Conservation (phyloP, 2,888 invertebrate species). For the Embidobia sp. region DNA sequence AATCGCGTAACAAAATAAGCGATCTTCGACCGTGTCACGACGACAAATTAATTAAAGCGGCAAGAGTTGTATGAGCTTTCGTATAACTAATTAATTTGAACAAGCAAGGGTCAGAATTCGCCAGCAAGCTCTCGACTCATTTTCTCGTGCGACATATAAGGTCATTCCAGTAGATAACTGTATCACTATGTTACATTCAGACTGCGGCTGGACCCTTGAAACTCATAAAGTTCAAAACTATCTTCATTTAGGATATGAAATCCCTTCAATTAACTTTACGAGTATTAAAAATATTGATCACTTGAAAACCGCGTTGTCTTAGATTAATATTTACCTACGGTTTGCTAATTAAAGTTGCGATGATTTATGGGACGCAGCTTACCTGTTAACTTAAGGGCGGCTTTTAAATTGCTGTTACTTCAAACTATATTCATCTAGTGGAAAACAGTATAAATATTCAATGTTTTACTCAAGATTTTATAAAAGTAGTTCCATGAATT, state of each 20-base stretch:
- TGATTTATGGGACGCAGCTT: no score
- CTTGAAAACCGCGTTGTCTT: constrained; percentile 1
- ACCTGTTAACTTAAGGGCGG: no score
- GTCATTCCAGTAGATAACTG: constrained; percentile 53
- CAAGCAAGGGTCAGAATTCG: constrained; percentile 56
- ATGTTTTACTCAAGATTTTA: no score
- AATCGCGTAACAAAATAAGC: constrained; percentile 21
- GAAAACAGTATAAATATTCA: no score
- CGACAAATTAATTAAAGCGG: constrained; percentile 49
- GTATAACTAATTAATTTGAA: constrained; percentile 54
- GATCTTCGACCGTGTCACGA: constrained; percentile 17
- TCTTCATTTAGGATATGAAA: constrained; percentile 31
- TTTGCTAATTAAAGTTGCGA: constrained; percentile 9
- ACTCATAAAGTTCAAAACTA: constrained; percentile 47
- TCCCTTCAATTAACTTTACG: constrained; percentile 19
- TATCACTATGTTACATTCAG: constrained; percentile 51
- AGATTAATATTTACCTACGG: constrained; percentile 3
- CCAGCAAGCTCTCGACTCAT: constrained; percentile 40
- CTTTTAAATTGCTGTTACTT: no score
- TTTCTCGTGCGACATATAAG: constrained; percentile 56
- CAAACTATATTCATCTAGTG: no score
- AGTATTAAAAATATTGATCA: constrained; percentile 28
- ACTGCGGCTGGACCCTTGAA: constrained; percentile 53
- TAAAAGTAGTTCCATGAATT: no score
- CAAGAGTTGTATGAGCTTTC: constrained; percentile 39